Base-by-base conservation (phyloP, 92 coral and sea anemone species). In the Parazoanthus atlanticus region DNA sequence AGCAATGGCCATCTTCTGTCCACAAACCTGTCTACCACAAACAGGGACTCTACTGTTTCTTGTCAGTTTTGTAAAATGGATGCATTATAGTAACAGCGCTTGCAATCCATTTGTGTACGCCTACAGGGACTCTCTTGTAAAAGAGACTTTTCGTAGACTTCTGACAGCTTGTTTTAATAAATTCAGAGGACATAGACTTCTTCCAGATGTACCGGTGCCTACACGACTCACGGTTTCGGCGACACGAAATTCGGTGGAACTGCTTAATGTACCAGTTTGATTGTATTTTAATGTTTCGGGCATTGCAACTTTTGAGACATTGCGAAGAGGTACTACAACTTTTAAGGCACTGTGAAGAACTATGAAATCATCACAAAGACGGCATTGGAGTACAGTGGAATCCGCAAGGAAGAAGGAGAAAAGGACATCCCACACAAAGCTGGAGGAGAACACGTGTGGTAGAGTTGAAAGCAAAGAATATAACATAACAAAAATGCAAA, bases 61-160 rank as follows among this genome's bases (percentile, higher is more conserved):
- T 31, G 86, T 82, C 23, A 82, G 86, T 40, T 81, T 81, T 81
- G 72, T 64, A 26, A 79, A 79, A 15, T 49, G 56, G 65, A 43
- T 79, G 83, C 83, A 79, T n/a, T 81, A 81, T 73, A 31, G 85
- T 38, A 81, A 81, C 85, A 81, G 85, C 47, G 85, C 73, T 54
- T 81, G 85, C 74, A 81, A 81, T 81, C 85, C 85, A 4, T 81
- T 81, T 36, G 85, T 81, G 52, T 81, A 81, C 47, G 85, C 85
- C 13, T 81, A 54, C 72, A 81, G 85, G 30, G 85, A 81, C 23
- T 32, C 41, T 25, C 85, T 81, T 21, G 85, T 81, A 38, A 81
- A 61, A 31, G 85, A 81, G 16, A 64, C 85, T 38, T 81, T 81
- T 46, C 47, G 19, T 34, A 32, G 85, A 58, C 73, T 81, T 65